Base-by-base conservation (phyloP, 2,113 vertebrate genomes). In the Morone chrysops region DNA sequence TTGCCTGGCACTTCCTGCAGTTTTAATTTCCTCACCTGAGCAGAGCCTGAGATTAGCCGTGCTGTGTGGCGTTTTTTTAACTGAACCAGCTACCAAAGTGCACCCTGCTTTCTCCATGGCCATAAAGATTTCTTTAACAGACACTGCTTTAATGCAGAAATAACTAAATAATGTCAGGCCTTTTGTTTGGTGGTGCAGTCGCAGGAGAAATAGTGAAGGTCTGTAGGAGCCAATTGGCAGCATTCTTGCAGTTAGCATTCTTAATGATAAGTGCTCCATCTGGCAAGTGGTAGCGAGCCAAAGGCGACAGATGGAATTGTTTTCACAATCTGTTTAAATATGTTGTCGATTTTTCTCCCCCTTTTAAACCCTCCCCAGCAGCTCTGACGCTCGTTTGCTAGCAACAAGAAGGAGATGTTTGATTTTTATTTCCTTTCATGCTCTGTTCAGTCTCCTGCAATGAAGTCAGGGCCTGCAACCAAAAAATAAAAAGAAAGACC, bases 251-350 rank as follows among this genome's bases (percentile, higher is more conserved):
- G 87, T 91, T 92, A 90, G 86, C 86, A 75, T 83, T 95, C 96
- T 94, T 94, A 90, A 85, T 93, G 91, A 95, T 95, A 92, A 92
- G 87, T 81, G 65, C 91, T 94, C 93, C 89, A 93, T 95, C 94
- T 96, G 90, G 87, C 83, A 16, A 87, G 22, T 81, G 70, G 38
- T 85, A 60, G 43, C 31, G 89, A 92, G 93, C 94, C 93, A 95
- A 89, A 89, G 90, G 91, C 92, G 90, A 92, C 95, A 96, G 94
- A 95, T 96, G 96, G 94, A 92, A 94, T 94, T 96, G 94, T 93
- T 93, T 96, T 96, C 90, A 90, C 92, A 94, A 91, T 94, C 95
- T 95, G 89, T 95, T 96, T 95, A 94, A 95, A 94, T 95, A 94
- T 94, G 91, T 94, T 92, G 90, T 94, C 76, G 38, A 82, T 93